Evolutionary conservation across 2,888 invertebrate genomes (phyloP).

Genomic region (Pycnomerus fuliginosus): DNA sequence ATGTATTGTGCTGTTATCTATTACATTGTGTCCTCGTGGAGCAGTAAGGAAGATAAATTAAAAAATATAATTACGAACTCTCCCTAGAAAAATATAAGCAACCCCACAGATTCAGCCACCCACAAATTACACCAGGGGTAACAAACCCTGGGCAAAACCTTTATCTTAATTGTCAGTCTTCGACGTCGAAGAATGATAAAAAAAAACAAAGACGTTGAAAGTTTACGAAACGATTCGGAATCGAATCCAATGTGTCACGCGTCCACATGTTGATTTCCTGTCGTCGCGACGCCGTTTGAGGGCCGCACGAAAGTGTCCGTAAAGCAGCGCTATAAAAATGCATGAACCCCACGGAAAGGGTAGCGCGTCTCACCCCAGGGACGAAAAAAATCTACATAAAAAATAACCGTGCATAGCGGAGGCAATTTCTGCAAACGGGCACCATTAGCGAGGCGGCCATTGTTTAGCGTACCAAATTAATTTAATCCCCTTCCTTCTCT

Average conservation of each 20-base stretch:
- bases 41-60: conserved; percentile 70
- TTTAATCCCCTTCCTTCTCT: conserved; percentile 47
- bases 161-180: too few species aligned
- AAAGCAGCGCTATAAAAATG: conserved; percentile 42
- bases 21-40: conserved; percentile 45
- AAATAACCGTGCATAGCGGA: conserved; percentile 52
- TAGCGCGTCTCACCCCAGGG: conserved; percentile 41
- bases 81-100: conserved; percentile 57
- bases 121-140: conserved; percentile 32
- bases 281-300: too few species aligned
- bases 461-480: conserved; percentile 57
- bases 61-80: conserved; percentile 70
- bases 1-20: conserved; percentile 44
- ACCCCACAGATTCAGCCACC: conserved; percentile 38
- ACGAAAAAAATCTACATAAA: conserved; percentile 50
- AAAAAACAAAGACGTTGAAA: too few species aligned
- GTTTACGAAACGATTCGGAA: too few species aligned
- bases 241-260: too few species aligned
- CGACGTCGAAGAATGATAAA: too few species aligned
- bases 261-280: too few species aligned
- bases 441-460: conserved; percentile 55
- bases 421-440: conserved; percentile 55
- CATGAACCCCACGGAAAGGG: conserved; percentile 43
- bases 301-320: conserved; percentile 12
- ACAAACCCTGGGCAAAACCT: too few species aligned